Base-by-base conservation (phyloP, 1,140 invertebrate species). In the Micrasema minimum region DNA sequence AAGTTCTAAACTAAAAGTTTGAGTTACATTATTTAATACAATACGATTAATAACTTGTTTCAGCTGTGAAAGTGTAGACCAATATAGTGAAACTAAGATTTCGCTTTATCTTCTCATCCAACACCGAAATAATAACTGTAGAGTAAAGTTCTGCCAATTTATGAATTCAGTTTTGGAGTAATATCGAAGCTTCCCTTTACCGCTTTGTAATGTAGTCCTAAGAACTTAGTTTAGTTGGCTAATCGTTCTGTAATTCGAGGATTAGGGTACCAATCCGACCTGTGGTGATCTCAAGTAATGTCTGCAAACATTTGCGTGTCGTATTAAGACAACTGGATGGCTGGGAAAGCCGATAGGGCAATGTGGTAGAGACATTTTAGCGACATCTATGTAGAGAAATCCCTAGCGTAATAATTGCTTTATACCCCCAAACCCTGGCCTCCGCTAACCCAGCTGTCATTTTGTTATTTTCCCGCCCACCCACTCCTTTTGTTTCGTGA, bases 211-310 rank as follows among this genome's bases (percentile, higher is more conserved):
- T 59, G 31, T 31, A 23, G 9, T n/a, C 41, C 43, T 18, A 48
- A 14, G 41, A 18, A 22, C 18, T 51, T 14, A 23, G n/a, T 66
- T 46, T 31, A 46, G 59, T 45, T n/a, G 43, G 11, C 23, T 66
- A 66, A 66, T 66, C 64, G 64, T 66, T 66, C 48, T 51, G 64
- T 66, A 66, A 66, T 66, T 66, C 38, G 64, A 38, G 46, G 64
- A 66, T 66, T 66, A 51, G 12, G 46, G 38, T 20, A 37, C 18
- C 37, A 64, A 64, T 38, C 64, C 64, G 46, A 50, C 64, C 35
- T 51, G 35, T 37, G 46, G 26, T 66, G 64, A 66, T 66, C 48
- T 66, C 46, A 10, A 66, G 64, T 66, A 51, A 51, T 66, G 31
- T 53, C 64, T 66, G 26, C 31, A 51, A 66, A 66, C 64, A 64